A percentile compares a stretch with the other conserved stretches of the same genome.
Evolutionary conservation across 2,113 vertebrate genomes (phyloP).

Genomic region (Scomber colias): DNA sequence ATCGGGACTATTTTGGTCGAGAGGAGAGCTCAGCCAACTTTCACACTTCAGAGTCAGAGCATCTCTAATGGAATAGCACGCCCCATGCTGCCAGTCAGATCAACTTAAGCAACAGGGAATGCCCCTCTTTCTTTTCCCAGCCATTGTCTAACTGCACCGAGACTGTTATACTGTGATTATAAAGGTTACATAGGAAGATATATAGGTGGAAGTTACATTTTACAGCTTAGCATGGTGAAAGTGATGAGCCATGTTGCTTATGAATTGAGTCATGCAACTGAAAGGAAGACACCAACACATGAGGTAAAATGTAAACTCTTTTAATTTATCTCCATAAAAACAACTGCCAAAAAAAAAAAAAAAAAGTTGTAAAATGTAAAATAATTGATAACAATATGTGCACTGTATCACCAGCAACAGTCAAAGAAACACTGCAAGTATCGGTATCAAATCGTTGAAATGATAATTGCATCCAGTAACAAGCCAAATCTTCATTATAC

Average conservation of each 20-base stretch:
- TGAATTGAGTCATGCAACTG: not conserved
- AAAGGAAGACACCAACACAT: conserved; percentile 21
- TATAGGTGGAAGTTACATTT: not conserved
- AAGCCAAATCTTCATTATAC: conserved; percentile 84
- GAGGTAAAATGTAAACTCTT: conserved; percentile 60
- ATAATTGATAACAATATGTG: conserved; percentile 73
- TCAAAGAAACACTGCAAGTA: not conserved
- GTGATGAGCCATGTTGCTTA: not conserved
- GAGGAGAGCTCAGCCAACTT: conserved; percentile 68
- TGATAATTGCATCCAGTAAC: conserved; percentile 32
- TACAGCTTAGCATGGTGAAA: not conserved
- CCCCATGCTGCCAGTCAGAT: not conserved
- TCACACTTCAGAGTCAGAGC: conserved; percentile 61
- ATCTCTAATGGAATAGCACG: conserved; percentile 57
- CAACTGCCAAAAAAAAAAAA: conserved; percentile 86
- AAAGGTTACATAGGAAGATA: too few relatives aligned
- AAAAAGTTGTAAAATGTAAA: conserved; percentile 71
- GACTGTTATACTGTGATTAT: not conserved
- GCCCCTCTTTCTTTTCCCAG: not conserved
- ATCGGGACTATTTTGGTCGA: conserved; percentile 74
- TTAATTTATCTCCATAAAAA: conserved; percentile 86
- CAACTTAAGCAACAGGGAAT: conserved; percentile 11
- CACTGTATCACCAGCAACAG: conserved; percentile 64
- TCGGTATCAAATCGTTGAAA: not conserved
- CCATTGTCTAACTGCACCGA: not conserved